phyloP scores from a whole-genome alignment of 1,140 invertebrate species.

The Heliconius hermathena region DNA sequence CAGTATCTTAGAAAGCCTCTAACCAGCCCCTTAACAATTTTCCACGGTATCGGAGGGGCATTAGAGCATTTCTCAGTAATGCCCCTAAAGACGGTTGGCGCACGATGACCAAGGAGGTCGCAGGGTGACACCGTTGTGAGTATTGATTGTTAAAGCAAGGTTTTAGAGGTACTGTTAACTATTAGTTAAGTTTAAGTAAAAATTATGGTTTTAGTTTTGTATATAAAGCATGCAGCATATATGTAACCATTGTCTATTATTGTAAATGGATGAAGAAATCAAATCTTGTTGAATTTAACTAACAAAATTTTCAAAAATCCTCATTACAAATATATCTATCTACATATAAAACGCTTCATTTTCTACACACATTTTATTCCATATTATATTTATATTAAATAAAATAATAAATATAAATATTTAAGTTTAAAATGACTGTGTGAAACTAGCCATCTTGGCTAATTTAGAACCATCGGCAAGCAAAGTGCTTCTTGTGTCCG shows the following conservation, averaged over 20 bases:
- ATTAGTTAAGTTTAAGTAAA: neutral
- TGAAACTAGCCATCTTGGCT: slow-evolving; percentile 45
- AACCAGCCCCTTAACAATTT: slow-evolving; percentile 81
- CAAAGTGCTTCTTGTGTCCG: slow-evolving; percentile 73
- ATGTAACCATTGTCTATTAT: too few species aligned
- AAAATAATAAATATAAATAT: neutral
- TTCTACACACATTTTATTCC: too few species aligned
- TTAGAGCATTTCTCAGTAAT: slow-evolving; percentile 80
- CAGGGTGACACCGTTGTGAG: slow-evolving; percentile 39
- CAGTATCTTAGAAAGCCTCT: slow-evolving; percentile 79
- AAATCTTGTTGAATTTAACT: too few species aligned
- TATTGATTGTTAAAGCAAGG: neutral
- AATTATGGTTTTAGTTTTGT: neutral
- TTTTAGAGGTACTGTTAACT: neutral
- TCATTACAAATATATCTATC: too few species aligned
- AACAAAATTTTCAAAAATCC: too few species aligned
- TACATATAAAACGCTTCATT: too few species aligned
- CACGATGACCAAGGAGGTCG: slow-evolving; percentile 69
- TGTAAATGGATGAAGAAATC: too few species aligned
- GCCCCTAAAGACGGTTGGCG: slow-evolving; percentile 75
- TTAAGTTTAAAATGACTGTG: neutral
- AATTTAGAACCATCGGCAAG: slow-evolving; percentile 74
- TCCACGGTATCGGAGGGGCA: slow-evolving; percentile 74
- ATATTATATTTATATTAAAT: too few species aligned
- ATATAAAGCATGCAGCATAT: too few species aligned